Percentiles rank a stretch among this genome's conserved stretches.
Evolutionary conservation across 2,888 invertebrate species (phyloP).

Genomic region (Agriopis aurantiaria): DNA sequence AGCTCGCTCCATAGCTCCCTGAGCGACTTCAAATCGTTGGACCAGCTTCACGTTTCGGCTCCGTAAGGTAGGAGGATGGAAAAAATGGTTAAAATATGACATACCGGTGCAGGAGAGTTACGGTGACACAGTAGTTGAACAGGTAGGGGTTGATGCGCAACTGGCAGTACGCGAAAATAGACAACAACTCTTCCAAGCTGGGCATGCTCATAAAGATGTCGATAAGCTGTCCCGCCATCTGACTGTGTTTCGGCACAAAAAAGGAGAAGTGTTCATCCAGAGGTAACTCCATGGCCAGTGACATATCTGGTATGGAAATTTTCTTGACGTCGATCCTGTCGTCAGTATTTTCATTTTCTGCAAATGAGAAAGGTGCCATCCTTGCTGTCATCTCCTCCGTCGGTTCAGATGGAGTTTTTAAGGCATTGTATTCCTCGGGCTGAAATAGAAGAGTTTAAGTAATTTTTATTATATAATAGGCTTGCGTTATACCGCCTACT

Average conservation of each 20-base stretch:
- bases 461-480: too few species aligned
- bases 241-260: constrained; percentile 89
- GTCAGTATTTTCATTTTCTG: too few species aligned
- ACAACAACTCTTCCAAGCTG: constrained; percentile 88
- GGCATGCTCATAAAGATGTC: constrained; percentile 89
- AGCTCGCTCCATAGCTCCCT: too few species aligned
- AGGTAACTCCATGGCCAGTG: constrained; percentile 86
- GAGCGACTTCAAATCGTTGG: too few species aligned
- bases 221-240: constrained; percentile 88
- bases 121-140: constrained; percentile 91
- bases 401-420: neutral
- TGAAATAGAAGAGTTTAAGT: too few species aligned
- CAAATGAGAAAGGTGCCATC: too few species aligned
- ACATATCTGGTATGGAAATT: constrained; percentile 88
- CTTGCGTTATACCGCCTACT: too few species aligned
- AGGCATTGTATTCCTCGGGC: too few species aligned
- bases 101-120: constrained; percentile 88
- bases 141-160: constrained; percentile 91
- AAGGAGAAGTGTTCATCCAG: constrained; percentile 90
- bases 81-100: too few species aligned
- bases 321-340: constrained; percentile 82
- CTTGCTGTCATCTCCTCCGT: constrained; percentile 55
- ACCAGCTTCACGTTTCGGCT: too few species aligned
- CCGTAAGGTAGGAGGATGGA: too few species aligned
- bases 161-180: constrained; percentile 89